These are phyloP conservation scores for Actinia tenebrosa DNA, from an alignment of 64 coral and sea anemone genomes.

Conservation along the genomic window DNA sequence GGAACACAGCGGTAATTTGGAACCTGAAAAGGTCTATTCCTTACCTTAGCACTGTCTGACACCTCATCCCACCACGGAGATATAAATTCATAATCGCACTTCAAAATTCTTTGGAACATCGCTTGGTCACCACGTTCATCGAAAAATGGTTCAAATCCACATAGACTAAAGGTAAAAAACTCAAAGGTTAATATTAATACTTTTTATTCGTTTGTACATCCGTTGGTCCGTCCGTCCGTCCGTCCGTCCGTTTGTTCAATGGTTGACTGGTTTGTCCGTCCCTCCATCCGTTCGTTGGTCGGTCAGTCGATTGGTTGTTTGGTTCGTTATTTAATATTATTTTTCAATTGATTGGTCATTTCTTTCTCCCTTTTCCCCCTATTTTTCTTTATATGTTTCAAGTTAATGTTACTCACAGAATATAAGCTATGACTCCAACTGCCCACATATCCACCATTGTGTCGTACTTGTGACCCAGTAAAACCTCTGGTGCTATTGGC, in stretches of 20 bases:
- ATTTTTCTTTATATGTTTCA: not conserved
- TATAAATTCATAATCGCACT: slow-evolving; percentile 93
- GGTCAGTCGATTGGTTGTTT: too few relatives aligned
- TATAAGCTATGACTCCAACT: slow-evolving; percentile 95
- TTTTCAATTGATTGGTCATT: not conserved
- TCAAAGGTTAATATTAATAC: too few relatives aligned
- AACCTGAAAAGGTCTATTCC: not conserved
- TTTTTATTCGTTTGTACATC: too few relatives aligned
- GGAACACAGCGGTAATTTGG: too few relatives aligned
- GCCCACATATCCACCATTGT: slow-evolving; percentile 94
- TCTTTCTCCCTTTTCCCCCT: too few relatives aligned
- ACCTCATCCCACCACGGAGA: slow-evolving; percentile 98
- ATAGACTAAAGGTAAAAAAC: slow-evolving; percentile 37
- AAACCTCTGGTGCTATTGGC: slow-evolving; percentile 83
- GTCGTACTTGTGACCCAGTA: slow-evolving; percentile 72
- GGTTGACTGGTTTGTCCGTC: too few relatives aligned
- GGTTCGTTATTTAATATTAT: not conserved
- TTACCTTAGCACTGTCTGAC: slow-evolving; percentile 89
- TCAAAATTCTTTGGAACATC: slow-evolving; percentile 98
- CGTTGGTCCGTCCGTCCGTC: too few relatives aligned
- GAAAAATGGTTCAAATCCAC: slow-evolving; percentile 98
- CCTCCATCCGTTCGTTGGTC: too few relatives aligned
- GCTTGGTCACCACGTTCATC: slow-evolving; percentile 95
- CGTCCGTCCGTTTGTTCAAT: too few relatives aligned
- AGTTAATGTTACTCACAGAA: slow-evolving; percentile 65